These are phyloP conservation scores for Lasiurus cinereus DNA, from an alignment of 2,113 vertebrate genomes.

Conservation along the genomic window DNA sequence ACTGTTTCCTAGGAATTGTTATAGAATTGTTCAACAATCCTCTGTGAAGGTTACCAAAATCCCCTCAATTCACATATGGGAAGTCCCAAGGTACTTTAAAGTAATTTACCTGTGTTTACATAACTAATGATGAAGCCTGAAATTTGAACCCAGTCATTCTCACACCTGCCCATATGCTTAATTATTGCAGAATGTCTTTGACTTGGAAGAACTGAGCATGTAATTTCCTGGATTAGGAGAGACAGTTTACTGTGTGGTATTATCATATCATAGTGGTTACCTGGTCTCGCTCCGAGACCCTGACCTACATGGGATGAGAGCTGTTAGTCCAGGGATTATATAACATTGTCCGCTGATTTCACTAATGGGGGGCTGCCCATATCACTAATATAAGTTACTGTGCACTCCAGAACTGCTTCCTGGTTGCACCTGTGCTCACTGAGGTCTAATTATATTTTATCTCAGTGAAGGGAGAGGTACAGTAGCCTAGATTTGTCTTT, in stretches of 20 bases:
- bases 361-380: too few relatives aligned
- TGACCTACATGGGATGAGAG: not conserved
- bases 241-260: not conserved
- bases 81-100: not conserved
- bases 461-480: not conserved
- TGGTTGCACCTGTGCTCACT: not conserved
- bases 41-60: not conserved
- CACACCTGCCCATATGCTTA: not conserved
- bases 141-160: slow-evolving; percentile 11
- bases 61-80: not conserved
- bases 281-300: not conserved
- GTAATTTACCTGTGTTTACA: not conserved
- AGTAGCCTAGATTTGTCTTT: not conserved
- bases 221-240: not conserved
- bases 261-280: not conserved
- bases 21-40: not conserved
- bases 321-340: not conserved
- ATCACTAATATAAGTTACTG: not conserved
- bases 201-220: not conserved
- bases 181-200: not conserved
- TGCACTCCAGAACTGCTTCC: not conserved
- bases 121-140: not conserved
- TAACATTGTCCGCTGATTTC: not conserved
- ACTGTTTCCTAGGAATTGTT: not conserved
- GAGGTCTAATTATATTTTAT: not conserved